Conservation (phyloP, 1,140 invertebrate genomes). For the Holcopasites calliopsidis region DNA sequence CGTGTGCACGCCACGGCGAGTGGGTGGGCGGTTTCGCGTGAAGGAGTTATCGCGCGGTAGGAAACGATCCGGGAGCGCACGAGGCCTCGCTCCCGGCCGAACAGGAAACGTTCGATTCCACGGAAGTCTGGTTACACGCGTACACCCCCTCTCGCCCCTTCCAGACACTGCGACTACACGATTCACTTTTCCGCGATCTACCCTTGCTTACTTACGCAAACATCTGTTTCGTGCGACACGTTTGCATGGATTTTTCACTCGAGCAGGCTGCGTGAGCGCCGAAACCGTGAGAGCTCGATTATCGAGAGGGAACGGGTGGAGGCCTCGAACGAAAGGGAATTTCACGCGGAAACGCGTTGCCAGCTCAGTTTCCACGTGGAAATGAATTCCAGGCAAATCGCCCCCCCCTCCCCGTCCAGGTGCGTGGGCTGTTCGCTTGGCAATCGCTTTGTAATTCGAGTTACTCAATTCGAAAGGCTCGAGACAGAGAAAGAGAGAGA, state of each 20-base stretch:
- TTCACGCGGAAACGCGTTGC: slow-evolving; percentile 20
- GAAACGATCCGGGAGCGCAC: slow-evolving; percentile 27
- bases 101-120: slow-evolving; percentile 37
- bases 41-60: slow-evolving; percentile 51
- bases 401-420: neutral
- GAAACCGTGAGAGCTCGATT: too few species aligned
- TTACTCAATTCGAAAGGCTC: slow-evolving; percentile 26
- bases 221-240: too few species aligned
- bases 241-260: too few species aligned
- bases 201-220: too few species aligned
- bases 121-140: slow-evolving; percentile 17
- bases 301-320: neutral
- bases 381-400: neutral
- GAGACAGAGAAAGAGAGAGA: neutral
- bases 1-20: neutral
- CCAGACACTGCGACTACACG: neutral
- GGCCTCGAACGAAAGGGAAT: slow-evolving; percentile 14
- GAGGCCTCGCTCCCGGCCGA: neutral
- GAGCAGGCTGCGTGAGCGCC: too few species aligned
- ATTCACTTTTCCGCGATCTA: too few species aligned
- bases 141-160: neutral
- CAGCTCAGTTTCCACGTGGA: slow-evolving; percentile 1
- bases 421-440: slow-evolving; percentile 1
- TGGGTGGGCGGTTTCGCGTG: slow-evolving; percentile 45
- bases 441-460: slow-evolving; percentile 34